Evolutionary conservation across 1,140 invertebrate genomes (phyloP), one percentile per base, ranked within the genome.

Genomic region (Pseudomyrmex gracilis): DNA sequence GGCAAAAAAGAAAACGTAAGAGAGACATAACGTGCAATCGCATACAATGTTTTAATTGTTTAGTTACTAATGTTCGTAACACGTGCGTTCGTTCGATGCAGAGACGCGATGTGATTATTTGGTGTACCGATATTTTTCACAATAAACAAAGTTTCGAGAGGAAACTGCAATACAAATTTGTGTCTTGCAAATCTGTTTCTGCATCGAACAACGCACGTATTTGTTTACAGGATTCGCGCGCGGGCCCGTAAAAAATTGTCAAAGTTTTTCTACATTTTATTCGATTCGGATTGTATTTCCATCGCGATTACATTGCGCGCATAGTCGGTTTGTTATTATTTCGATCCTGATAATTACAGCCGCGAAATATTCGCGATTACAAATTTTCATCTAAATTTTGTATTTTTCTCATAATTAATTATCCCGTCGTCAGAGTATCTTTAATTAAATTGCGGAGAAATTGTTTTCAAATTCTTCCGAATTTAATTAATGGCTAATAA

Each of bases 141-240:
- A 17, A 57, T 34, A 57, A 70, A 70, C 20, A 58, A 47, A 58
- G 20, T 68, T n/a, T n/a, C 51, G 43, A 20, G 24, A 15, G 5
- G 34, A 34, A n/a, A 15, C 49, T 49, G 20, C 9, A 20, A 58
- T 55, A 60, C 20, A 51, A 45, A 64, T 63, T 45, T 22, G n/a
- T 13, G 5, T 22, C 9, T 22, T 9, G n/a, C 10, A 83, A 57
- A 53, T 61, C 15, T 15, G 34, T 60, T 74, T 67, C 61, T 55
- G 85, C 74, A 83, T 87, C 80, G 60, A 74, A 80, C 85, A 67
- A 87, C 73, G 80, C 47, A 45, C n/a, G n/a, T 67, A 53, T 58
- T 51, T 76, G 51, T 73, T 87, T 76, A 77, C 64, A 71, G 73
- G 86, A 84, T 78, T 49, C 86, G 67, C 73, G 84, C 76, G 63